Evolutionary conservation across 2,888 invertebrate species (phyloP), one percentile per base, ranked within the genome.

Genomic region (Acanthosepion pharaonis): DNA sequence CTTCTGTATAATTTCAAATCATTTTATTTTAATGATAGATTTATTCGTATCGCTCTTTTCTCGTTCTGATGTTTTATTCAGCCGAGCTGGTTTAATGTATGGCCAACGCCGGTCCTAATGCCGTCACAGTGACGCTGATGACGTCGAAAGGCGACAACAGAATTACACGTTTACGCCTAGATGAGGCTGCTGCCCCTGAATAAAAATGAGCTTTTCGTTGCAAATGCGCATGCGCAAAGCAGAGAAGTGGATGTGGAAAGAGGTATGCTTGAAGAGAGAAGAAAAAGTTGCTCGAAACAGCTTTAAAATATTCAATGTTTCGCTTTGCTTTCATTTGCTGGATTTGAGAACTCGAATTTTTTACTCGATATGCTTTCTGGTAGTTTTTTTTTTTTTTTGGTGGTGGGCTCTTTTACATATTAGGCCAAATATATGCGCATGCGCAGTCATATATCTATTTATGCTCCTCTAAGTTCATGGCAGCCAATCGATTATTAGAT

Each of bases 241-340:
- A 42, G 42, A 2, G 42, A 42, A 42, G 42, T 42, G 42, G 42
- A 42, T 3, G 42, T 42, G 42, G 42, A 42, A 42, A 42, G 78
- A 78, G n/a, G 9, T 0, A 15, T 15, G 33, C n/a, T 9, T n/a
- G n/a, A 78, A n/a, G 15, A 78, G 28, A 78, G 11, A 78, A 78
- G n/a, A n/a, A 78, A 78, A 78, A 78, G 3, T 78, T 0, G 78
- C n/a, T 11, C 78, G 33, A n/a, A 59, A n/a, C 78, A 78, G 33
- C n/a, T 78, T 78, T 78, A 78, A 78, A 78, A 78, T 78, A 78
- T 78, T 78, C 78, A 78, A 78, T 78, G 33, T 78, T 78, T 78
- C 18, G n/a, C n/a, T 4, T 78, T 78, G n/a, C 78, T 11, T n/a
- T 78, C n/a, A n/a, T n/a, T 78, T 78, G n/a, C 59, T 59, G 59